Evolutionary conservation across 1,140 invertebrate species (phyloP), one percentile per base, ranked within the genome.

Genomic region (Pissodes strobi): DNA sequence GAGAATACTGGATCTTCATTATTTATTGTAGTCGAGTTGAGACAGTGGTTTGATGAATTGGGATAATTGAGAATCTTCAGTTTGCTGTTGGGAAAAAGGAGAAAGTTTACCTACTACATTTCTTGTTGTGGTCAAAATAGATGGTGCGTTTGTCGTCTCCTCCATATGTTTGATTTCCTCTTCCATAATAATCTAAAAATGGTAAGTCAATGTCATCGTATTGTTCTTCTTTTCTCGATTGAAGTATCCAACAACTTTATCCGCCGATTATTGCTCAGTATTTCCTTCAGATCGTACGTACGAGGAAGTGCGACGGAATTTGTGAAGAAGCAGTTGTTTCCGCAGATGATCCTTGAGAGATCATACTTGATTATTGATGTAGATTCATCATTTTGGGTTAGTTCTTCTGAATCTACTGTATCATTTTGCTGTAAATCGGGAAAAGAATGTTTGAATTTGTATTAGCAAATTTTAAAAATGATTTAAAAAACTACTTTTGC

Each of bases 171-270:
- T n/a, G n/a, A n/a, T n/a, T n/a, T n/a, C n/a, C n/a, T n/a, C n/a
- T n/a, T n/a, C n/a, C 30, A n/a, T n/a, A 34, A 34, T n/a, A 34
- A 8, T n/a, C 30, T 34, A 34, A 34, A 34, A 34, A 34, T n/a
- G n/a, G n/a, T n/a, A 34, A 45, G 15, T 45, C 41, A 45, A 19
- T 45, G 41, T 15, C n/a, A 45, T 13, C 18, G 48, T 34, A 34
- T 34, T 34, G 30, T n/a, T 34, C 30, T n/a, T 8, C 30, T 34
- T 34, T 34, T 34, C 30, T 34, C 30, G 30, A 34, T 34, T 34
- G 6, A 6, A 34, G 30, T 34, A 34, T n/a, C n/a, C n/a, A n/a
- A n/a, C n/a, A n/a, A n/a, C n/a, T n/a, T n/a, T n/a, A n/a, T n/a
- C n/a, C n/a, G 6, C 30, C 30, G n/a, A 34, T n/a, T 6, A 34